Percentiles rank a stretch among this genome's conserved stretches.
Conservation (phyloP, 2,888 invertebrate species). For the Cryptocephalus moraei region DNA sequence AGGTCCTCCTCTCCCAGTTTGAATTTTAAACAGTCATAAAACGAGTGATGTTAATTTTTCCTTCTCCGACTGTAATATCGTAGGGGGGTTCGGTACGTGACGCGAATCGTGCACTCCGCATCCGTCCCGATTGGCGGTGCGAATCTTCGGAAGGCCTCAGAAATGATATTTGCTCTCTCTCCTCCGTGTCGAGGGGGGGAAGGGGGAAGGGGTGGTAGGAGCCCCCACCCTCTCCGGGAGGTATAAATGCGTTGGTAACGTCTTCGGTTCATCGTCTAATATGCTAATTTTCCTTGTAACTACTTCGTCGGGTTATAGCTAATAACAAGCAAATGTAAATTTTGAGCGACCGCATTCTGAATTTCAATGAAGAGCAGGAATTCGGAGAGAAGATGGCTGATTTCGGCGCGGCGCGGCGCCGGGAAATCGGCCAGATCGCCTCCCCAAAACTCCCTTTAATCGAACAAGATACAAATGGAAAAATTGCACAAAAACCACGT, state of each 20-base stretch:
- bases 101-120: constrained; percentile 18
- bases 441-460: too few relatives aligned
- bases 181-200: neutral
- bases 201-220: neutral
- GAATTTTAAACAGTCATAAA: constrained; percentile 40
- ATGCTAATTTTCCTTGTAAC: constrained; percentile 26
- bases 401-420: too few relatives aligned
- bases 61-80: constrained; percentile 36
- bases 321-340: constrained; percentile 27
- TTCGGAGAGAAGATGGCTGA: neutral
- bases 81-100: constrained; percentile 24
- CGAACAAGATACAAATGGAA: too few relatives aligned
- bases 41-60: constrained; percentile 41
- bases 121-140: constrained; percentile 22
- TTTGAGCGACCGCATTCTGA: constrained; percentile 13
- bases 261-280: constrained; percentile 25
- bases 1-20: constrained; percentile 17
- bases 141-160: constrained; percentile 18
- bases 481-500: too few relatives aligned
- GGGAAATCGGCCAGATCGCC: too few relatives aligned
- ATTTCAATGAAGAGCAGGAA: constrained; percentile 11
- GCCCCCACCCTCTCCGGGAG: constrained; percentile 8
- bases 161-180: constrained; percentile 17
- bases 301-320: constrained; percentile 27
- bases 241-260: constrained; percentile 8